Conservation (phyloP, 2,797 vertebrate genomes). For the Leuciscus waleckii region DNA sequence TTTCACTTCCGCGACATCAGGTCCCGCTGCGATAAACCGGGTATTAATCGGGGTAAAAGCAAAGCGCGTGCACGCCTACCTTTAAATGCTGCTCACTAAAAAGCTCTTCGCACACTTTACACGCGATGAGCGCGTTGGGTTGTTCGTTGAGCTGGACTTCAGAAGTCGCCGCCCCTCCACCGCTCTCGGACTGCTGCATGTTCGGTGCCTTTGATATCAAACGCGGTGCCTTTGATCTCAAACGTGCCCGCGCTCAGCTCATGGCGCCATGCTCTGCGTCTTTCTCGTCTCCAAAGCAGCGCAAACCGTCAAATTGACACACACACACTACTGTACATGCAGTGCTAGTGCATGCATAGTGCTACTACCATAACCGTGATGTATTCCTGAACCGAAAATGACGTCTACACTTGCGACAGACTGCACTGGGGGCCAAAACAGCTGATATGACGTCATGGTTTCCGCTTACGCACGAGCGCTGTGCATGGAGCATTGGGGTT, state of each 20-base stretch:
- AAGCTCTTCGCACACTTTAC: constrained; percentile 75
- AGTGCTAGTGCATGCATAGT: constrained; percentile 9
- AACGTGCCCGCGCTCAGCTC: constrained; percentile 20
- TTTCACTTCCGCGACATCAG: background rate
- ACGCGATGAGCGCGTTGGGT: constrained; percentile 80
- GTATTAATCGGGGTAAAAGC: background rate
- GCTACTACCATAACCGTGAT: constrained; percentile 1
- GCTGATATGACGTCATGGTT: constrained; percentile 58
- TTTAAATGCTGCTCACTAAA: constrained; percentile 70
- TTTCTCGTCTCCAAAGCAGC: background rate
- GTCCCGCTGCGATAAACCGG: background rate
- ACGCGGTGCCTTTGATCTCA: background rate
- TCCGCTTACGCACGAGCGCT: constrained; percentile 50
- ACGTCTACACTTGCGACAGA: constrained; percentile 48
- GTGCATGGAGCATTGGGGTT: background rate
- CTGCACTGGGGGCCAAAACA: constrained; percentile 27
- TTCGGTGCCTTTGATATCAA: constrained; percentile 19
- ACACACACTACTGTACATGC: background rate
- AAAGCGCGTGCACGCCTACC: constrained; percentile 64
- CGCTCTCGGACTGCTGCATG: constrained; percentile 72
- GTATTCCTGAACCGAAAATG: constrained; percentile 50
- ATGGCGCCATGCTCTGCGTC: constrained; percentile 38
- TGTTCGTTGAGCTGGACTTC: constrained; percentile 78
- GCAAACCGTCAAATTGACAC: background rate
- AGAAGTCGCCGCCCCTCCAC: constrained; percentile 69